phyloP scores from a whole-genome alignment of 2,113 vertebrate species.

The Gavialis gangeticus region DNA sequence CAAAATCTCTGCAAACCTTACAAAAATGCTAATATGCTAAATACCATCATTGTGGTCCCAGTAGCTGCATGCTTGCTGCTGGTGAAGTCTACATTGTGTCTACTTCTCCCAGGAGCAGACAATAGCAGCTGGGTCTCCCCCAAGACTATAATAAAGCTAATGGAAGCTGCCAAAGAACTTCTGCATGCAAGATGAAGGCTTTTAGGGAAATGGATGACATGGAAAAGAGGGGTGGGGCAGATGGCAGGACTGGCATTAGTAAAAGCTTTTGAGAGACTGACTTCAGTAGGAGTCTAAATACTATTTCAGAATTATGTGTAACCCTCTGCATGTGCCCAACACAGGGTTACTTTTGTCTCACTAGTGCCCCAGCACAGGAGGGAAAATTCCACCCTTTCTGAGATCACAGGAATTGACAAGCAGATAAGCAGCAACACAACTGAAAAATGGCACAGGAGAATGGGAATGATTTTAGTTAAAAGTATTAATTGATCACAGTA shows the following conservation, averaged over 20 bases:
- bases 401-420: conserved; percentile 50
- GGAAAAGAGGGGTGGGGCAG: neutral
- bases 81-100: conserved; percentile 2
- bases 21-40: neutral
- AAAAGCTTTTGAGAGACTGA: neutral
- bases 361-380: neutral
- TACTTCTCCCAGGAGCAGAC: neutral
- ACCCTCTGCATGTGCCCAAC: neutral
- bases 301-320: neutral
- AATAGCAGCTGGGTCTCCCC: conserved; percentile 8
- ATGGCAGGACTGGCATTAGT: neutral
- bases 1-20: conserved; percentile 48
- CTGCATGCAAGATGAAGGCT: neutral
- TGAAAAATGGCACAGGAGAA: conserved; percentile 42
- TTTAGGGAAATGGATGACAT: neutral
- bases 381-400: neutral
- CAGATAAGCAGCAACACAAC: conserved; percentile 60
- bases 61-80: neutral
- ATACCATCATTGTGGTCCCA: neutral
- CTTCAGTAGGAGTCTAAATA: neutral
- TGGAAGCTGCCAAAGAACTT: neutral
- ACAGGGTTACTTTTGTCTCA: conserved; percentile 25
- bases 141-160: neutral
- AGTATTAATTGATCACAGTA: conserved; percentile 51
- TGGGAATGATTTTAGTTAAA: conserved; percentile 54